Evolutionary conservation across 2,113 vertebrate species (phyloP).

Genomic region (Anguilla rostrata): DNA sequence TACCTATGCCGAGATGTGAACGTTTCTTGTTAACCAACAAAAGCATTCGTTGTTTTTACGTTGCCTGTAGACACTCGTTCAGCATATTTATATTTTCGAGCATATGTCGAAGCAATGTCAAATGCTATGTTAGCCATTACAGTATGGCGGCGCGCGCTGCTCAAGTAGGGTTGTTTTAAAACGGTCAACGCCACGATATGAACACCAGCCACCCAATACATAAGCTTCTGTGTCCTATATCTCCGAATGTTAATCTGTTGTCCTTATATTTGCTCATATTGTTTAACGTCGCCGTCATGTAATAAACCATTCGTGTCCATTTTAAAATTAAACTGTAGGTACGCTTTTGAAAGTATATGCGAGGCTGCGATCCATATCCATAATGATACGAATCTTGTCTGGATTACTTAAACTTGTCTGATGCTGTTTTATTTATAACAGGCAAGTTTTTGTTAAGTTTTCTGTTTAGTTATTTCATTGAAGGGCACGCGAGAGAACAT

Average conservation of each 20-base stretch:
- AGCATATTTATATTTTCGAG: neutral
- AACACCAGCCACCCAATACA: neutral
- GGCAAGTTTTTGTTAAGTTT: too few species aligned
- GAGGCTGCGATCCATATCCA: neutral
- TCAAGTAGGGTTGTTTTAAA: neutral
- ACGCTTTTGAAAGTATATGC: too few species aligned
- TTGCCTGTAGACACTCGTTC: neutral
- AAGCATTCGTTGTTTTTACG: neutral
- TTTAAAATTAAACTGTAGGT: too few species aligned
- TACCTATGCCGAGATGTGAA: neutral
- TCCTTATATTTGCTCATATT: neutral
- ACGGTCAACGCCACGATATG: neutral
- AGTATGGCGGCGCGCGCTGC: neutral
- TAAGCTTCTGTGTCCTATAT: neutral
- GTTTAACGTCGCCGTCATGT: neutral
- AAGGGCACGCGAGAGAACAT: too few species aligned
- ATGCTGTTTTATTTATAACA: neutral
- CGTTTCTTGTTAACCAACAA: slow-evolving; percentile 7
- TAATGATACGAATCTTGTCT: neutral
- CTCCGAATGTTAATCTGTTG: neutral
- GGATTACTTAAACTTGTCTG: neutral
- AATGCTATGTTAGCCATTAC: neutral
- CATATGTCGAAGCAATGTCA: neutral
- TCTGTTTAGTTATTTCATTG: too few species aligned
- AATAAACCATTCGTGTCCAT: too few species aligned